Percentiles rank a stretch among this genome's conserved stretches.
phyloP scores from a whole-genome alignment of 2,888 invertebrate genomes.

The Rhimphoctona megacephalus region DNA sequence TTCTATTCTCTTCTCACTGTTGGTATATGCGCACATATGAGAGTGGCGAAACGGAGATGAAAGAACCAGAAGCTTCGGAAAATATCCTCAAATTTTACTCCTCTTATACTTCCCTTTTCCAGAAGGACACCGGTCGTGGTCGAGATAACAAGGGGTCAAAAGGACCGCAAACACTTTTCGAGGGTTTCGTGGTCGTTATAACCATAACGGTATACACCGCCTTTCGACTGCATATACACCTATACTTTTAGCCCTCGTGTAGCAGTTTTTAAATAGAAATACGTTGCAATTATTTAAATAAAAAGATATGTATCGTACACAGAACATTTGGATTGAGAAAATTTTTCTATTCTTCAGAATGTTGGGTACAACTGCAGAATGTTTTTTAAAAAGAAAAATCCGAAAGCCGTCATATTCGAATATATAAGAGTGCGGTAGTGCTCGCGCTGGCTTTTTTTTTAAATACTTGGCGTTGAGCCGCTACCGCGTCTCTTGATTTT shows the following conservation, averaged over 20 bases:
- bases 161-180: constrained; percentile 75
- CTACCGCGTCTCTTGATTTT: no score
- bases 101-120: constrained; percentile 48
- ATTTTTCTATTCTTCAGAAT: not conserved
- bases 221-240: constrained; percentile 4
- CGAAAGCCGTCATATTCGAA: no score
- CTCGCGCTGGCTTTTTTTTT: no score
- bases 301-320: not conserved
- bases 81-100: constrained; percentile 40
- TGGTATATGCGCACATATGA: constrained; percentile 7
- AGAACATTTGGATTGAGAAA: not conserved
- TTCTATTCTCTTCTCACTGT: constrained; percentile 26
- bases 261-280: not conserved
- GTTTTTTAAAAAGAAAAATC: no score
- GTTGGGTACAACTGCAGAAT: not conserved
- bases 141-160: constrained; percentile 80
- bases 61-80: constrained; percentile 32
- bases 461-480: no score
- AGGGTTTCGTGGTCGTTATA: constrained; percentile 78
- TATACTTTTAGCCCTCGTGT: constrained; percentile 2
- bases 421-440: no score
- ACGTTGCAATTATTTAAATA: not conserved
- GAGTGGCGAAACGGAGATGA: not conserved
- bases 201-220: constrained; percentile 75
- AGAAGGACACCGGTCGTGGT: constrained; percentile 65